These are phyloP conservation scores for Heliconius erato DNA, from an alignment of 2,888 invertebrate genomes.

Conservation along the genomic window DNA sequence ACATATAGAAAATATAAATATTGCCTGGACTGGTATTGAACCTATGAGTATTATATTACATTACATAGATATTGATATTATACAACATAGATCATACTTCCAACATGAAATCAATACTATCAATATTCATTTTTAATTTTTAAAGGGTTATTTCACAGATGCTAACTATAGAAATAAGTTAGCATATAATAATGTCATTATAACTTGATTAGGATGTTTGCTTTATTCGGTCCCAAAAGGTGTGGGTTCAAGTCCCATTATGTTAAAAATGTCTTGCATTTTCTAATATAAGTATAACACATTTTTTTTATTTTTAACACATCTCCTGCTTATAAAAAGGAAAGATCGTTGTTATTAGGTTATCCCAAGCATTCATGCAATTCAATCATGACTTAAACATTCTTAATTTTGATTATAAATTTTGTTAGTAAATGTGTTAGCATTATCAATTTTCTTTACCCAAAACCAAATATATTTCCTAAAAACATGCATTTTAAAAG, in stretches of 20 bases:
- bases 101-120: background rate
- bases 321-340: too few species aligned
- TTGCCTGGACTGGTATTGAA: background rate
- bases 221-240: background rate
- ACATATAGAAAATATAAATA: background rate
- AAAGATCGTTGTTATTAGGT: background rate
- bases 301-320: background rate
- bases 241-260: background rate
- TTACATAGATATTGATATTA: background rate
- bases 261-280: background rate
- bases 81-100: background rate
- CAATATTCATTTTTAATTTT: background rate
- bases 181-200: background rate
- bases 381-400: background rate
- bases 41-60: background rate
- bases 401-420: background rate
- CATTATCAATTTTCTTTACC: background rate
- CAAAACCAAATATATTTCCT: background rate
- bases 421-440: background rate
- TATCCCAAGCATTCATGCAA: conserved; percentile 1
- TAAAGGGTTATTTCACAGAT: background rate
- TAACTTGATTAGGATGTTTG: background rate
- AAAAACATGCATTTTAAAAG: background rate
- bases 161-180: background rate
- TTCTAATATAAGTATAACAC: background rate